Evolutionary conservation across 1,140 invertebrate genomes (phyloP), one percentile per base, ranked within the genome.

Genomic region (Dendrolimus punctatus): DNA sequence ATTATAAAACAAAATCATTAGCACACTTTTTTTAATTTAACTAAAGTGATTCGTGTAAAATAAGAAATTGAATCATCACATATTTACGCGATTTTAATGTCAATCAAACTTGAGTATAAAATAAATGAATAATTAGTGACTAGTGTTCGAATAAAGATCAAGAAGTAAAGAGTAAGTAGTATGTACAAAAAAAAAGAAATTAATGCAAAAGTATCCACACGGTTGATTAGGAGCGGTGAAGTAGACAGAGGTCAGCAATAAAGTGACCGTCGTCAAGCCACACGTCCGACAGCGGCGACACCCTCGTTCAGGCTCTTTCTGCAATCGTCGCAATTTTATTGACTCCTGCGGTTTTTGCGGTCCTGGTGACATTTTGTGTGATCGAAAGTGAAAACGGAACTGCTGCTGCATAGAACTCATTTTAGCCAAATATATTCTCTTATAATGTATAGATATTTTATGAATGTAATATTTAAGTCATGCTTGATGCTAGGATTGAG

Each of bases 171-270:
- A 45, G 23, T 5, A 45, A 45, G n/a, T 9, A 9, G 39, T 10
- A 9, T 38, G 45, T 5, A 8, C 10, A 10, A 44, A 45, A 9
- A n/a, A 44, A 59, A 54, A 50, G 42, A 61, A 65, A 70, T 68
- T 62, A 62, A 68, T 54, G 58, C 60, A 67, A 64, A 68, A 23
- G 57, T 70, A 70, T 73, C 61, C 60, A 68, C 46, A 62, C 50
- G 9, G 51, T 62, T 71, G 68, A 80, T 74, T 79, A 80, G 80
- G 78, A 76, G 66, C 64, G 62, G 67, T 81, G 62, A 65, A 55
- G 64, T 66, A 81, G 81, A 85, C 79, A 66, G 68, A 78, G 81
- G 76, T 85, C 81, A 85, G 81, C 79, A 85, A 85, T 82, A 85
- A 81, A 79, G 66, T 73, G 76, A 82, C 81, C 79, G 68, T 78